These are phyloP conservation scores for Perca flavescens DNA, from an alignment of 2,113 vertebrate species.

Conservation along the genomic window DNA sequence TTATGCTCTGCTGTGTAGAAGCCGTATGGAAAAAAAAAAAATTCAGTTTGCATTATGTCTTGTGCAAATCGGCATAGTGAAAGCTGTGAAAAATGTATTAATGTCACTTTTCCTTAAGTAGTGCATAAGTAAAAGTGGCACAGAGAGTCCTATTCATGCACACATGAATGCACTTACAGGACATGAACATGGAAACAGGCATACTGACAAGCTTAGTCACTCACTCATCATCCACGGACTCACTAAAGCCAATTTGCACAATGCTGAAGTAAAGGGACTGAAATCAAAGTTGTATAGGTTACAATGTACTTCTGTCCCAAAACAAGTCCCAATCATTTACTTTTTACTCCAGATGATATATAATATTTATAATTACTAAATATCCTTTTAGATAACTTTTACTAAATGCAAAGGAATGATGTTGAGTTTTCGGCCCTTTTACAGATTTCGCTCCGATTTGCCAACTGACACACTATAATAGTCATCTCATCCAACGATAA, in stretches of 20 bases:
- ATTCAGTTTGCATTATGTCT: slow-evolving; percentile 40
- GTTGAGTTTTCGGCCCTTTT: not conserved
- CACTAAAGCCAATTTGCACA: not conserved
- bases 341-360: not conserved
- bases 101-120: slow-evolving; percentile 33
- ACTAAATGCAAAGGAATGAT: not conserved
- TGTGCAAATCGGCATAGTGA: slow-evolving; percentile 15
- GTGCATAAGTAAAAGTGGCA: not conserved
- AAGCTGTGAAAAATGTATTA: not conserved
- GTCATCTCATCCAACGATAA: not conserved
- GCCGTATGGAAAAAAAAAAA: slow-evolving; percentile 4
- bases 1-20: slow-evolving; percentile 33
- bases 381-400: not conserved
- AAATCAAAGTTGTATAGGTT: not conserved
- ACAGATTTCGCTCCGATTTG: not conserved
- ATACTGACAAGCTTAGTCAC: slow-evolving; percentile 20
- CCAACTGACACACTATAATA: not conserved
- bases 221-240: slow-evolving; percentile 19
- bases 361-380: not conserved
- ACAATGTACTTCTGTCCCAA: not conserved
- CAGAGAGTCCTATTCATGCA: slow-evolving; percentile 15
- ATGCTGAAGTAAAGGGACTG: not conserved
- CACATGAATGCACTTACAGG: slow-evolving; percentile 26
- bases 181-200: slow-evolving; percentile 14
- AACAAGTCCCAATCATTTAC: not conserved